phyloP scores from a whole-genome alignment of 2,888 invertebrate genomes.

The Koerneria pararmatus region DNA sequence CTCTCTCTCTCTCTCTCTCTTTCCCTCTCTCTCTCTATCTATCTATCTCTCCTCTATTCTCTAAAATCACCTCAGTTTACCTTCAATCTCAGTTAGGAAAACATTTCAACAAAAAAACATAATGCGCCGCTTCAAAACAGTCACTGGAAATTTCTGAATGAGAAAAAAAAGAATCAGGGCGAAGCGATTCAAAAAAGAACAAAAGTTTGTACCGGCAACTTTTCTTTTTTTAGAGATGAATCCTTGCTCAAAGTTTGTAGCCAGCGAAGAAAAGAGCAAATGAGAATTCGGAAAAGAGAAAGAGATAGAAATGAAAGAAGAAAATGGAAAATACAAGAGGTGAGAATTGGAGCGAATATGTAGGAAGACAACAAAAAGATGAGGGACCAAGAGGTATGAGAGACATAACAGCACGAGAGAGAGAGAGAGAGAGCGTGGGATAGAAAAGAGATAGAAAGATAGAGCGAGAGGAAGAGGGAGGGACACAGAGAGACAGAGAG shows the following conservation, averaged over 20 bases:
- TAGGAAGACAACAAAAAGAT: neutral
- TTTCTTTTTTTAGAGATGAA: no score
- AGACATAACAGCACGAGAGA: constrained; percentile 1
- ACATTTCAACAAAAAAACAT: no score
- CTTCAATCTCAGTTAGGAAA: no score
- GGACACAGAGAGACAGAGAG: neutral
- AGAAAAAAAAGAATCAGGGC: neutral
- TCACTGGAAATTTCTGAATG: neutral
- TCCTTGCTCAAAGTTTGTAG: neutral
- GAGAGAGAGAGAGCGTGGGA: neutral
- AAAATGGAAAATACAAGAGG: neutral
- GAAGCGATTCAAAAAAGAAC: neutral
- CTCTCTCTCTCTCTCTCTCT: neutral
- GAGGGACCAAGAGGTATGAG: neutral
- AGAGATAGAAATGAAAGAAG: constrained; percentile 19
- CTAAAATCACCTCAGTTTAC: no score
- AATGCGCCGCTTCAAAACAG: neutral
- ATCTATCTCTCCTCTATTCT: constrained; percentile 10
- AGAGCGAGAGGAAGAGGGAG: no score
- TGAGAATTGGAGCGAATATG: constrained; percentile 4
- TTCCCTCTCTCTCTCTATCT: neutral
- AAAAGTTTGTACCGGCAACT: no score
- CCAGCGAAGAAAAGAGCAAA: neutral
- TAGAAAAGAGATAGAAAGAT: constrained; percentile 1
- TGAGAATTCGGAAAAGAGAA: constrained; percentile 5